Evolutionary conservation across 2,888 invertebrate genomes (phyloP).

Genomic region (Pristionchus fissidentatus): DNA sequence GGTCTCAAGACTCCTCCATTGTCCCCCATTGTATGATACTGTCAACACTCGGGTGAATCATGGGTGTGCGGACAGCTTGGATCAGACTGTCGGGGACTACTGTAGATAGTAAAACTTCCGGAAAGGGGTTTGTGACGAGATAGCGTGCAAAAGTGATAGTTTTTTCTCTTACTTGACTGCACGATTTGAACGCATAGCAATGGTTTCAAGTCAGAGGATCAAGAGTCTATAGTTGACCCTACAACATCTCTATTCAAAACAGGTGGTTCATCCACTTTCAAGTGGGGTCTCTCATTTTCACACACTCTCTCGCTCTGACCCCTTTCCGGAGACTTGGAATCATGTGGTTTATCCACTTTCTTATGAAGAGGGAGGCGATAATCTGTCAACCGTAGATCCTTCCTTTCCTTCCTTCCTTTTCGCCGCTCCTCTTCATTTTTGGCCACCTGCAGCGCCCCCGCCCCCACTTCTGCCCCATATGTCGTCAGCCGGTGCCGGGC

Average conservation of each 20-base stretch:
- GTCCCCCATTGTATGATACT: slow-evolving; percentile 19
- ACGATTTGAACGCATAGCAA: too few species aligned
- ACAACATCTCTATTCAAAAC: not conserved
- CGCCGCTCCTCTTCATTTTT: not conserved
- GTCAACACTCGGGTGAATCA: slow-evolving; percentile 24
- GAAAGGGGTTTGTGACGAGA: too few species aligned
- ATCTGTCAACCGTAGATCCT: slow-evolving; percentile 29
- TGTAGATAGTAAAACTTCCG: too few species aligned
- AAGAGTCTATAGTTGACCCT: not conserved
- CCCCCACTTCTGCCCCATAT: too few species aligned
- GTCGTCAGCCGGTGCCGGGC: not conserved
- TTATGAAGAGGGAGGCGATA: not conserved
- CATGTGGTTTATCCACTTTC: not conserved
- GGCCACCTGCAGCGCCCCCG: slow-evolving; percentile 27
- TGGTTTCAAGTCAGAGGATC: too few species aligned
- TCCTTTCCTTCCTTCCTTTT: slow-evolving; percentile 15
- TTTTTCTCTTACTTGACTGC: too few species aligned
- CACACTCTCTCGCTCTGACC: not conserved
- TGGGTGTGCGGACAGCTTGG: not conserved
- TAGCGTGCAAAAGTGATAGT: too few species aligned
- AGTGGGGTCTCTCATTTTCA: not conserved
- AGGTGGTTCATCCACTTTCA: not conserved
- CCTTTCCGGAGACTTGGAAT: not conserved
- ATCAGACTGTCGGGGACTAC: not conserved
- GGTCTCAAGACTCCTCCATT: not conserved